These are phyloP conservation scores for Spodoptera litura DNA, from an alignment of 1,140 invertebrate species.

Conservation along the genomic window DNA sequence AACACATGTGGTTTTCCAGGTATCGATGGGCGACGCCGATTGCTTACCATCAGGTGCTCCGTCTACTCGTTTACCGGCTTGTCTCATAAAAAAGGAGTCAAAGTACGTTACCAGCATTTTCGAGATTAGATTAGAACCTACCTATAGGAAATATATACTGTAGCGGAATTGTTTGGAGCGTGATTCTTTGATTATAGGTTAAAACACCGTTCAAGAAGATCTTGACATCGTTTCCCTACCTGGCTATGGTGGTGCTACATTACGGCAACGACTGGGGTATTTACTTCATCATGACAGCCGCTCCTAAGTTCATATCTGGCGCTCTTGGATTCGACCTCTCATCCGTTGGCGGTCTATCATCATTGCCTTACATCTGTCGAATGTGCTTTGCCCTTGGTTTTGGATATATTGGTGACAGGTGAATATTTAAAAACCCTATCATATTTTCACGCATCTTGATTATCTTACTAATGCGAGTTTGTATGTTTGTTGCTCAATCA, in stretches of 20 bases:
- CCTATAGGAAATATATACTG: too few species aligned
- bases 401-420: conserved; percentile 89
- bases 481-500: too few species aligned
- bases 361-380: conserved; percentile 89
- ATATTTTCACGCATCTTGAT: too few species aligned
- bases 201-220: conserved; percentile 87
- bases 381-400: conserved; percentile 89
- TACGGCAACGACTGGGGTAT: conserved; percentile 92
- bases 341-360: conserved; percentile 89
- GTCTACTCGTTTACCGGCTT: too few species aligned
- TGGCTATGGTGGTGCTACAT: conserved; percentile 89
- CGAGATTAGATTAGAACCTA: too few species aligned
- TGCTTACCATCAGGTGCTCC: too few species aligned
- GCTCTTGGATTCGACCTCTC: conserved; percentile 95
- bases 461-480: too few species aligned
- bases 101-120: too few species aligned
- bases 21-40: too few species aligned
- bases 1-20: too few species aligned
- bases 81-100: too few species aligned
- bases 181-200: conserved; percentile 66
- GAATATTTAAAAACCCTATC: conserved; percentile 15
- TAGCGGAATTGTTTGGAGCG: too few species aligned
- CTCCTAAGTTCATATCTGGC: conserved; percentile 94
- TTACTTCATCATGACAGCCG: conserved; percentile 93
- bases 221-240: conserved; percentile 89